Base-by-base conservation (phyloP, 2,797 vertebrate species). In the Protonibea diacanthus region DNA sequence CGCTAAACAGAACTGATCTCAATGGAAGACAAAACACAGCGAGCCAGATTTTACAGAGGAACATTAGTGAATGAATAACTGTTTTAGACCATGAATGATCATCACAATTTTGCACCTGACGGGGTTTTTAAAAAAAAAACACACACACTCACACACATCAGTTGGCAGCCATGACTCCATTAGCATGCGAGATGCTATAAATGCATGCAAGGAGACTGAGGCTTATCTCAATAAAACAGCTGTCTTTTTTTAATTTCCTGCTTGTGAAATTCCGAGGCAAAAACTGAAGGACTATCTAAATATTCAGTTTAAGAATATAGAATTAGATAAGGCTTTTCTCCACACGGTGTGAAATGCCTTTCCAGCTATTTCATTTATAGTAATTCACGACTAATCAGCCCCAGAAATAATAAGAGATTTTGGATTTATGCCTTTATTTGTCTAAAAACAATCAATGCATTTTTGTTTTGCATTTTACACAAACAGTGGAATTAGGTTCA, bases 191-290 rank as follows among this genome's bases (percentile, higher is more conserved):
- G 62, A 84, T 86, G 62, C 58, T 65, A 68, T 81, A 81, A 87
- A 86, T 48, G 80, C 47, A 71, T 40, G 79, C 72, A 76, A 25
- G 65, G 57, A 73, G 78, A 89, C 20, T 0, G 55, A 70, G 75
- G 81, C 92, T 93, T 94, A 93, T 93, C 92, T 91, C 85, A 82
- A 60, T 81, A 86, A 75, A 87, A 90, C 92, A 93, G 92, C 92
- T 89, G 92, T 76, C 78, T 80, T 88, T 38, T 33, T 91, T 90
- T 86, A 88, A 91, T 94, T 93, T 89, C 85, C 86, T 84, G 87
- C 83, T 33, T 83, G 72, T 84, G 61, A 85, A 66, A 82, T 84
- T 83, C 45, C 60, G 33, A 6, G 20, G 25, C 74, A 81, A 84
- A 79, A 83, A 81, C 47, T 60, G 44, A 67, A 68, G 15, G 25